A percentile compares a stretch with the other conserved stretches of the same genome.
Conservation (phyloP, 2,797 vertebrate species). For the Neoniphon sammara region DNA sequence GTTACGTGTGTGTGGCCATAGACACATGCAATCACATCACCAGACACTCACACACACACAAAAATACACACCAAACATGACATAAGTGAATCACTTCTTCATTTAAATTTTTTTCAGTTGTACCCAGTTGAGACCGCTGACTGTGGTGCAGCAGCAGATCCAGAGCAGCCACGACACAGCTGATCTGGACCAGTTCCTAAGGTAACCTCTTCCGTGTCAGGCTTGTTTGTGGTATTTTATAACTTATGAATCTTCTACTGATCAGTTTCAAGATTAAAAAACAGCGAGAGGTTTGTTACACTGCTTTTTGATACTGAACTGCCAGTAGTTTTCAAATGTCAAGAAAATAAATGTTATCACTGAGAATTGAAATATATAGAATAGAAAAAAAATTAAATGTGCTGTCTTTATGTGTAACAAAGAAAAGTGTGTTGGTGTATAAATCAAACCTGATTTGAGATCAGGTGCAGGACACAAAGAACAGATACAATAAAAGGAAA, state of each 20-base stretch:
- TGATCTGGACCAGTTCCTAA: constrained; percentile 69
- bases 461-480: too few relatives aligned
- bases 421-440: too few relatives aligned
- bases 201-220: constrained; percentile 65
- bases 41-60: neutral
- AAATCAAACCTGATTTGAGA: too few relatives aligned
- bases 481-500: too few relatives aligned
- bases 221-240: neutral
- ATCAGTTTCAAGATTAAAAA: too few relatives aligned
- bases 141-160: constrained; percentile 73
- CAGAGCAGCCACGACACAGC: constrained; percentile 60
- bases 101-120: constrained; percentile 75
- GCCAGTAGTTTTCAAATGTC: too few relatives aligned
- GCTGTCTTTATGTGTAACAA: too few relatives aligned
- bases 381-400: too few relatives aligned
- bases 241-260: neutral
- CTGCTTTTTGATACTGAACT: too few relatives aligned
- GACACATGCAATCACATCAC: neutral
- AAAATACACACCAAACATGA: constrained; percentile 1
- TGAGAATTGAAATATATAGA: too few relatives aligned
- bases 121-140: constrained; percentile 73
- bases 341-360: too few relatives aligned
- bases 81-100: neutral
- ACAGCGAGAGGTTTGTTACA: too few relatives aligned
- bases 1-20: neutral